Evolutionary conservation across 2,888 invertebrate species (phyloP).

Genomic region (Latrodectus elegans): DNA sequence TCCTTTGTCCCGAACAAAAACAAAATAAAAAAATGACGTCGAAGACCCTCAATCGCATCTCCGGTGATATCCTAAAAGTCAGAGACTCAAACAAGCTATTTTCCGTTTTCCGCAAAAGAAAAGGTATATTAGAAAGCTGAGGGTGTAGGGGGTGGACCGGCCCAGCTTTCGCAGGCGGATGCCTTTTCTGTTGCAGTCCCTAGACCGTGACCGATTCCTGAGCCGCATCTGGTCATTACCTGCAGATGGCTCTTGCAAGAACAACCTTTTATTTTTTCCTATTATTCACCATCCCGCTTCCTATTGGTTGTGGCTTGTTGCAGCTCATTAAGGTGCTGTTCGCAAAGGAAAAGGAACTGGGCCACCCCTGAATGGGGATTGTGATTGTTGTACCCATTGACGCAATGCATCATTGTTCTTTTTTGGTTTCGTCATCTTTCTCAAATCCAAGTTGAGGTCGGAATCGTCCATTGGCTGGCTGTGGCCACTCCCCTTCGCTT

Average conservation of each 20-base stretch:
- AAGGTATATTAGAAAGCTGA: neutral
- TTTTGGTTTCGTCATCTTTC: conserved; percentile 17
- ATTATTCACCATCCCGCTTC: neutral
- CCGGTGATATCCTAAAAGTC: conserved; percentile 1
- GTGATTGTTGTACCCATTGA: neutral
- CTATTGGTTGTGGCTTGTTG: neutral
- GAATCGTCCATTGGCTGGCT: conserved; percentile 22
- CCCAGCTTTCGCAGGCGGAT: conserved; percentile 55
- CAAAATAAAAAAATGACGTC: neutral
- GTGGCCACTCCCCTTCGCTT: conserved; percentile 13
- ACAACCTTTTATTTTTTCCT: neutral
- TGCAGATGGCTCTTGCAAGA: conserved; percentile 48
- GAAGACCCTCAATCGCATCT: conserved; percentile 6
- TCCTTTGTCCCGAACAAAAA: too few relatives aligned
- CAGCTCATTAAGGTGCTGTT: conserved; percentile 13
- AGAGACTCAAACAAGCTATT: too few relatives aligned
- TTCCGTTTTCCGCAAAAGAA: too few relatives aligned
- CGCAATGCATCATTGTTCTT: conserved; percentile 24
- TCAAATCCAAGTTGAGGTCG: neutral
- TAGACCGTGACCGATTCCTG: conserved; percentile 43
- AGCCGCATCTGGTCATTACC: conserved; percentile 37
- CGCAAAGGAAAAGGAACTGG: conserved; percentile 19
- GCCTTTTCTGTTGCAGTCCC: conserved; percentile 66
- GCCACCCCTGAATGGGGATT: conserved; percentile 5
- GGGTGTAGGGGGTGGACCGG: conserved; percentile 7